phyloP scores from a whole-genome alignment of 2,797 vertebrate genomes.

The Salarias fasciatus region DNA sequence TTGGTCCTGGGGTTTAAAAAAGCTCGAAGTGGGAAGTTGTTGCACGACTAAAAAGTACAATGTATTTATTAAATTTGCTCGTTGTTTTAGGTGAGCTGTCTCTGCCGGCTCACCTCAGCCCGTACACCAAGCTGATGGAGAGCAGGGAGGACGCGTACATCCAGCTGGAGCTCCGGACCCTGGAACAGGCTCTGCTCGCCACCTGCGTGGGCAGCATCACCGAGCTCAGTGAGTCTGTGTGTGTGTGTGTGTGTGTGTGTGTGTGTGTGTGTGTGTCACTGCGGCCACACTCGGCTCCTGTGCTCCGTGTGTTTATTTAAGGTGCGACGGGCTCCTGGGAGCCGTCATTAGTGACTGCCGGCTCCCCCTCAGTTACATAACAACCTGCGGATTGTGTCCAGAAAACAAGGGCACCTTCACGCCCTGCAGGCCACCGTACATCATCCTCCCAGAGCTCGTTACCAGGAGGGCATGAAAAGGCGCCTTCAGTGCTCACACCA shows the following conservation, averaged over 20 bases:
- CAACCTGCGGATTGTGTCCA: constrained; percentile 59
- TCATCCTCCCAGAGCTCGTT: constrained; percentile 24
- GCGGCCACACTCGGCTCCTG: constrained; percentile 20
- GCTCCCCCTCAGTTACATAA: constrained; percentile 36
- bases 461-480: not conserved
- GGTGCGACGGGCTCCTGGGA: constrained; percentile 46
- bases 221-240: constrained; percentile 89
- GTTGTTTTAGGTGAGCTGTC: constrained; percentile 88
- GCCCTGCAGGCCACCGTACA: constrained; percentile 30
- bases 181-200: constrained; percentile 92
- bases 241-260: constrained; percentile 5
- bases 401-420: constrained; percentile 61
- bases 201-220: constrained; percentile 94
- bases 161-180: constrained; percentile 90
- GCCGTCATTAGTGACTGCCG: constrained; percentile 16
- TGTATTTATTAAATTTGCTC: not conserved
- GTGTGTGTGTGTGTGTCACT: not conserved
- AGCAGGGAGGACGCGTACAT: constrained; percentile 87
- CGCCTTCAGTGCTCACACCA: not conserved
- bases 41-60: no score
- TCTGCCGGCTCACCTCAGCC: constrained; percentile 88
- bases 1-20: no score
- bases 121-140: constrained; percentile 77
- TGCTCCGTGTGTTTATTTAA: constrained; percentile 52
- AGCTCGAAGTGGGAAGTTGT: no score